Evolutionary conservation across 2,888 invertebrate genomes (phyloP), one percentile per base, ranked within the genome.

Genomic region (Epinotia bilunana): DNA sequence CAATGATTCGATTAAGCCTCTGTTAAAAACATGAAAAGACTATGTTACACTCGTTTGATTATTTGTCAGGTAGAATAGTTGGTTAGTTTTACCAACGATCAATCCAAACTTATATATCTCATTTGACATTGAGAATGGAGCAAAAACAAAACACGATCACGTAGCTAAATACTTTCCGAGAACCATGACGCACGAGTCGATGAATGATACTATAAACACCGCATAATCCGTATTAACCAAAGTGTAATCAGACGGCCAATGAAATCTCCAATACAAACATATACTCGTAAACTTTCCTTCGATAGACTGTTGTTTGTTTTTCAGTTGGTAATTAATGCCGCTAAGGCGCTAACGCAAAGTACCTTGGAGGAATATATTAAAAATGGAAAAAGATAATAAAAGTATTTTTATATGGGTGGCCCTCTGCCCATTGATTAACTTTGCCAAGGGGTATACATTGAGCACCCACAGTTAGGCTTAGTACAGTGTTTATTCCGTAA

Each of bases 121-220:
- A 58, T 55, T 65, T 64, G 60, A 55, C 60, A 58, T 71, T 74
- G 64, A 74, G 64, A 70, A 28, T 71, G 64, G 33, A 65, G 39
- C 20, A 74, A 70, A 58, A 62, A 61, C 69, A 69, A 49, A 53
- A 62, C 70, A 20, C 70, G 39, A 70, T 23, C 58, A 39, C 23
- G 18, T 11, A 60, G 60, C 64, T 65, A 53, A 70, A 58, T 33
- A 58, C 20, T 46, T 74, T 69, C 39, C n/a, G 46, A 70, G 74
- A 70, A 70, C 16, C 39, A 64, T 74, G 58, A 74, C 70, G 57
- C 63, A 58, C 23, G 53, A 64, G 58, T 39, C 43, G 53, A 49
- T 57, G 64, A 70, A 58, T 63, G 63, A 74, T 74, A 43, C 64
- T 60, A 57, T 23, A 63, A 57, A 63, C 28, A 65, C 13, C 23